Evolutionary conservation across 2,797 vertebrate species (phyloP), one percentile per base, ranked within the genome.

Genomic region (Fundulus diaphanus): DNA sequence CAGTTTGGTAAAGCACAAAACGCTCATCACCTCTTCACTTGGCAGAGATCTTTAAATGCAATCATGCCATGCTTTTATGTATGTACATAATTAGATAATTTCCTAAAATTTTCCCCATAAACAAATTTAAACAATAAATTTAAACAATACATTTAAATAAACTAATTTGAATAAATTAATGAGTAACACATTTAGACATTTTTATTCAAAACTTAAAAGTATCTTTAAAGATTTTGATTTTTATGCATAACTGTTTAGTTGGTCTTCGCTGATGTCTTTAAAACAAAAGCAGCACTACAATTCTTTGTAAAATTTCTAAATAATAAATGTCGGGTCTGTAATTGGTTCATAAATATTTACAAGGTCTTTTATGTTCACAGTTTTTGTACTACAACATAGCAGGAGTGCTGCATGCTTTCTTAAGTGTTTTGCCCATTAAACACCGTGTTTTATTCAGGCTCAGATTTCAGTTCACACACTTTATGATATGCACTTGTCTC

Each of bases 1-100:
- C 54, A 51, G 16, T 74, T 74, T 82, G 59, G 68, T 77, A 46
- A 70, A 74, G 71, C 61, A 40, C 12, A 74, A 52, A 18, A 51
- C 44, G 49, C 22, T 71, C 33, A 2, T 68, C 31, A 63, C 46
- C 61, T 70, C 29, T 31, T 33, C 7, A 48, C 68, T 40, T 51
- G 61, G 52, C n/a, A 52, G 24, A 24, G 40, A 82, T 52, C 74
- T 7, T 70, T 42, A 27, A 33, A 20, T 35, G 65, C 27, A 68
- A n/a, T 11, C 24, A 20, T 27, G 27, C 31, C 22, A 54, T 56
- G 31, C 40, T 52, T 57, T 56, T 57, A 6, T 24, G 3, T 37
- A 31, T 8, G 5, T 51, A 69, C 15, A n/a, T 54, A n/a, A 54
- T n/a, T 27, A 54, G 27, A 22, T 51, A 22, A 22, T 1, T 48